Conservation (phyloP, 2,797 vertebrate species). For the Enteromius argenteus region DNA sequence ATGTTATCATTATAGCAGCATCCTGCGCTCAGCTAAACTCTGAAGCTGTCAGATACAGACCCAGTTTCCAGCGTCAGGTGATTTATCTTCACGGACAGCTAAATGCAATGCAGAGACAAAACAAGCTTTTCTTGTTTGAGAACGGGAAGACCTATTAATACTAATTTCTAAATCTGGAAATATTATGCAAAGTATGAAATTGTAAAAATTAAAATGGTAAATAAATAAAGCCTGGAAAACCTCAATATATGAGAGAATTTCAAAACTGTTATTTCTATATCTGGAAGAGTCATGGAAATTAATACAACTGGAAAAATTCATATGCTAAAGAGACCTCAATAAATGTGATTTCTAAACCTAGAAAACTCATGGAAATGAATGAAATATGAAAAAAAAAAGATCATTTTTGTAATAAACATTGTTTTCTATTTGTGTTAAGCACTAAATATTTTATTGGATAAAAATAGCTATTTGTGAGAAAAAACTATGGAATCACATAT, state of each 20-base stretch:
- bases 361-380: background rate
- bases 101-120: background rate
- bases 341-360: background rate
- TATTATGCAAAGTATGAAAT: no score
- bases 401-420: background rate
- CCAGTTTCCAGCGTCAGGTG: background rate
- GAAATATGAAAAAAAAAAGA: background rate
- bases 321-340: background rate
- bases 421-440: background rate
- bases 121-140: background rate
- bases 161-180: no score
- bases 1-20: background rate
- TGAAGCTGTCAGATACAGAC: background rate
- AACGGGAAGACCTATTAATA: no score
- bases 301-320: background rate
- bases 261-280: background rate
- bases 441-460: background rate
- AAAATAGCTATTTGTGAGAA: background rate
- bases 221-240: background rate
- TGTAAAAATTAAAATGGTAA: no score
- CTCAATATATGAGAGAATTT: background rate
- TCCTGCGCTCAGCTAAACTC: slow-evolving; percentile 2
- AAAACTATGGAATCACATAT: background rate
- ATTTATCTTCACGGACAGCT: background rate
- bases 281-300: background rate